Evolutionary conservation across 2,113 vertebrate species (phyloP).

Genomic region (Albula glossodonta): DNA sequence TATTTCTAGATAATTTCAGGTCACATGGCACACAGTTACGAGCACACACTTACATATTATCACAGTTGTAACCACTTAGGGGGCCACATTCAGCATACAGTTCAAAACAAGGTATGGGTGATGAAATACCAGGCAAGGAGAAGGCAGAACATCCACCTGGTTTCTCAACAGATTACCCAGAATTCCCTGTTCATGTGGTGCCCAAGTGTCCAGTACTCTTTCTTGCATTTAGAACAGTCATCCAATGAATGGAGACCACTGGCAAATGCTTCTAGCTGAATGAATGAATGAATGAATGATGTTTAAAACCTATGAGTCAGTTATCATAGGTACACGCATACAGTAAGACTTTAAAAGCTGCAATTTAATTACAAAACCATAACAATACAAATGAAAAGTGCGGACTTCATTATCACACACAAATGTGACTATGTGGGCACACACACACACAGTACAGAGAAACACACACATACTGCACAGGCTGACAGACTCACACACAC

Average conservation of each 20-base stretch:
- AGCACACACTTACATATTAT: neutral
- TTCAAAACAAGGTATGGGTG: neutral
- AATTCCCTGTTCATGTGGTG: neutral
- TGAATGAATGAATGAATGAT: neutral
- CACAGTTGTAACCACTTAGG: neutral
- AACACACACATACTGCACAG: neutral
- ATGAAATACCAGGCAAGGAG: neutral
- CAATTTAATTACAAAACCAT: neutral
- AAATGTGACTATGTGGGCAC: too few species aligned
- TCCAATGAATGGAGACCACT: neutral
- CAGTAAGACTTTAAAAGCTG: neutral
- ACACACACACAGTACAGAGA: neutral
- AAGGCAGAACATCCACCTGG: neutral
- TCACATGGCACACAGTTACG: neutral
- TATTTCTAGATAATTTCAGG: neutral
- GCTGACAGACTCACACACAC: neutral
- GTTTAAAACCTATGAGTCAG: neutral
- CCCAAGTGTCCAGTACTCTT: neutral
- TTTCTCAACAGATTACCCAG: conserved; percentile 8
- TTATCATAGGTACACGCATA: neutral
- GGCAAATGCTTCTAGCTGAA: neutral
- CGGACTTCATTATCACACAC: too few species aligned
- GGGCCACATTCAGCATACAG: neutral
- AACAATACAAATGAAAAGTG: too few species aligned
- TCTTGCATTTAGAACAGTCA: neutral